These are phyloP conservation scores for Phacellophora camtschatica DNA, from an alignment of 30 jellyfish, hydroid and myxozoan genomes.

Conservation along the genomic window DNA sequence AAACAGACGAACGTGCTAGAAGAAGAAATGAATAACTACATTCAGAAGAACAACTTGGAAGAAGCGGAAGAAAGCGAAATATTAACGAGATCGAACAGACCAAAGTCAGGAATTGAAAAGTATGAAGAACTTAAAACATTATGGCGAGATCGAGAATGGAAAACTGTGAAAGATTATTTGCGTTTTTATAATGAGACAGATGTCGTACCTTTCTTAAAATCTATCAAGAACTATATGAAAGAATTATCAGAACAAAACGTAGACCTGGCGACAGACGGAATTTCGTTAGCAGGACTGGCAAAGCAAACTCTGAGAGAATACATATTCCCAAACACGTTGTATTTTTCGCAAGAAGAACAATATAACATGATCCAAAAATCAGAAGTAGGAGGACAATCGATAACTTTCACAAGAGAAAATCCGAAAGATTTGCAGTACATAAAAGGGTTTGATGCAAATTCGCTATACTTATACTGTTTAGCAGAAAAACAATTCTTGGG, in stretches of 20 bases:
- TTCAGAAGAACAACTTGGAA: neutral
- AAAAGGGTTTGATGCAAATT: neutral
- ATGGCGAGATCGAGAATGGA: neutral
- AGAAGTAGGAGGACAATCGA: constrained; percentile 32
- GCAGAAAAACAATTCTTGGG: constrained; percentile 1
- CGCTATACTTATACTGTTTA: neutral
- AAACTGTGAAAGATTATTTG: neutral
- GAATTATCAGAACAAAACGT: neutral
- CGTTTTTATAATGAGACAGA: neutral
- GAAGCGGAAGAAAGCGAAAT: neutral
- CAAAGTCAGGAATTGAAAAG: neutral
- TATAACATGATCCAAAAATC: neutral
- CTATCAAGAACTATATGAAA: neutral
- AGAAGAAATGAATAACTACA: neutral
- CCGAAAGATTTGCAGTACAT: neutral
- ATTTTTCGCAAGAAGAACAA: neutral
- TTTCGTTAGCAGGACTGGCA: neutral
- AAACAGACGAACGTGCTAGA: neutral
- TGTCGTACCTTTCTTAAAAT: neutral
- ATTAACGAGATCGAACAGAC: neutral
- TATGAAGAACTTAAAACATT: neutral
- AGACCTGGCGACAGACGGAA: neutral
- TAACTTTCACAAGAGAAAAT: neutral
- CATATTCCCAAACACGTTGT: neutral
- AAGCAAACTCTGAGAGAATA: neutral